These are phyloP conservation scores for Pollimyrus isidori DNA, from an alignment of 2,113 vertebrate species.

Conservation along the genomic window DNA sequence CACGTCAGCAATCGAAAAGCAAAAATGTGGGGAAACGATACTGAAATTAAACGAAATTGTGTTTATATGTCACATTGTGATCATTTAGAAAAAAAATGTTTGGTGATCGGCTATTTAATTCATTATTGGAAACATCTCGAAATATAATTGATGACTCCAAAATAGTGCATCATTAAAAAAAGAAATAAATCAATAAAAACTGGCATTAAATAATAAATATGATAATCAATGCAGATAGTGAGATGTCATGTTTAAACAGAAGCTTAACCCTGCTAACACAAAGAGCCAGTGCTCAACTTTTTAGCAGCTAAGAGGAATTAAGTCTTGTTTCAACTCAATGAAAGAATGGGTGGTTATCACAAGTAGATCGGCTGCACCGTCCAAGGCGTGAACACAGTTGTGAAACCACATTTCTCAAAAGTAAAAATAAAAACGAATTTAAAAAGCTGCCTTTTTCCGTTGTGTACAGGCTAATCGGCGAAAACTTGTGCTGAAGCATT, in stretches of 20 bases:
- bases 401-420: constrained; percentile 19
- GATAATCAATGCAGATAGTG: constrained; percentile 16
- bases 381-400: constrained; percentile 23
- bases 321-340: not conserved
- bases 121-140: not conserved
- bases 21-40: not conserved
- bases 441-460: not conserved
- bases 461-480: not conserved
- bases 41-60: not conserved
- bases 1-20: not conserved
- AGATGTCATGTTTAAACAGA: constrained; percentile 55
- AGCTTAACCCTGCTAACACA: constrained; percentile 72
- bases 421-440: constrained; percentile 8
- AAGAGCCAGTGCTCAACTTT: constrained; percentile 42
- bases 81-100: not conserved
- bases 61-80: not conserved
- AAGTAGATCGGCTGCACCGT: constrained; percentile 2
- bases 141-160: not conserved
- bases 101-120: not conserved
- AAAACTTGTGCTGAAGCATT: not conserved
- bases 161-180: not conserved
- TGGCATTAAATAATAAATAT: not conserved
- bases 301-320: not conserved
- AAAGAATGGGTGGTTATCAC: constrained; percentile 13
- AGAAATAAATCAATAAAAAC: not conserved